These are phyloP conservation scores for Characodon lateralis DNA, from an alignment of 2,797 vertebrate genomes.

Conservation along the genomic window DNA sequence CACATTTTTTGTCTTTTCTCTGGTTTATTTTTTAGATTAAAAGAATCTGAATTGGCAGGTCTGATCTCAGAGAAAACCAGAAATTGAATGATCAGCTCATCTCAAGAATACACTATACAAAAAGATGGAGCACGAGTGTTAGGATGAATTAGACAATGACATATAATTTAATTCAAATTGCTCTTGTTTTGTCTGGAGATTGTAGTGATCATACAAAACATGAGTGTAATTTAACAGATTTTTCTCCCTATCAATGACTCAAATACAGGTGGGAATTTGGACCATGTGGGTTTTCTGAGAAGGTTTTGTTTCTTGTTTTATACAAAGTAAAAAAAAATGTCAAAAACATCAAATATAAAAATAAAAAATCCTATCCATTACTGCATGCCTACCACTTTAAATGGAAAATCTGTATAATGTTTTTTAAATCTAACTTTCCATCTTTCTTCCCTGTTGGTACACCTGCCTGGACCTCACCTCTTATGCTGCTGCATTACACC, in stretches of 20 bases:
- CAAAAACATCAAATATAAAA: neutral
- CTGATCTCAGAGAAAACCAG: no score
- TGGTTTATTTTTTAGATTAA: no score
- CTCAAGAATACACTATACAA: no score
- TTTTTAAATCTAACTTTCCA: neutral
- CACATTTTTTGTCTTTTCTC: no score
- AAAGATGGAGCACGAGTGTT: neutral
- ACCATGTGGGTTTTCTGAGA: neutral
- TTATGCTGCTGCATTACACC: slow-evolving; percentile 41
- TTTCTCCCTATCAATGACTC: neutral
- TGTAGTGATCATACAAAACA: neutral
- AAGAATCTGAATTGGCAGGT: no score
- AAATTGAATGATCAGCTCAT: no score
- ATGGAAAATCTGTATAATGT: no score
- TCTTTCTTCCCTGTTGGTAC: neutral
- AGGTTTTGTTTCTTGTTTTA: neutral
- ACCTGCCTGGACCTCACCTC: slow-evolving; percentile 22
- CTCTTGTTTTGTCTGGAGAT: neutral
- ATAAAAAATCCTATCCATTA: neutral
- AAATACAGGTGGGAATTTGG: neutral
- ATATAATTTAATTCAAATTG: neutral
- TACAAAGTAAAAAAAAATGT: neutral
- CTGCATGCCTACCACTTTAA: no score
- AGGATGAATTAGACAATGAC: neutral
- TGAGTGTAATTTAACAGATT: neutral